A percentile compares a stretch with the other conserved stretches of the same genome.
These are phyloP conservation scores for Mermis nigrescens DNA, from an alignment of 2,888 invertebrate species.

Conservation along the genomic window DNA sequence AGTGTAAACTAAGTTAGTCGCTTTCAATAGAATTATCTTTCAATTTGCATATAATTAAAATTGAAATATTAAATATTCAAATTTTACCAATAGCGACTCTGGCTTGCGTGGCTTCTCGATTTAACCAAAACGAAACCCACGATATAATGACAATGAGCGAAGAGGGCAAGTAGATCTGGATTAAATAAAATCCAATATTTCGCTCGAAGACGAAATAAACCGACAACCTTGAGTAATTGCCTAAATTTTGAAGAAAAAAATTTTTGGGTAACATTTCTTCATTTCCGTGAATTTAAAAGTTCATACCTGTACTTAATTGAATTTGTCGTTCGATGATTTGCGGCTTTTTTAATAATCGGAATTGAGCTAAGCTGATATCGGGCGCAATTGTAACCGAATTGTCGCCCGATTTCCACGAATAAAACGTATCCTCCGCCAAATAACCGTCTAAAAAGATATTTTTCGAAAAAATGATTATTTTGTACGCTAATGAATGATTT, in stretches of 20 bases:
- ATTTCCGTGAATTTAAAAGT: background rate
- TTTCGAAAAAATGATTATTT: no score
- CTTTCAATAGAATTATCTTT: no score
- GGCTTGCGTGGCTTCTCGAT: conserved; percentile 33
- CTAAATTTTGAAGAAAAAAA: conserved; percentile 16
- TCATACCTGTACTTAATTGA: conserved; percentile 25
- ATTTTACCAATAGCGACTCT: conserved; percentile 30
- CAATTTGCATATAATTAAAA: no score
- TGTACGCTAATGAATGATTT: no score
- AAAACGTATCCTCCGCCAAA: conserved; percentile 31
- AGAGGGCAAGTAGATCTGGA: conserved; percentile 33
- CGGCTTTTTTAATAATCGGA: conserved; percentile 26
- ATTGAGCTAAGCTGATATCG: conserved; percentile 33
- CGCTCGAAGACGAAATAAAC: conserved; percentile 28
- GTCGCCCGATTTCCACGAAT: conserved; percentile 28
- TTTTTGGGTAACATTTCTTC: background rate
- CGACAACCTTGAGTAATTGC: conserved; percentile 33
- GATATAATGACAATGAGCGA: conserved; percentile 31
- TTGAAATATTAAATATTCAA: no score
- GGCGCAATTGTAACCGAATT: conserved; percentile 27
- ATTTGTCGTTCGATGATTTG: conserved; percentile 27
- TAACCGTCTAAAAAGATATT: conserved; percentile 23
- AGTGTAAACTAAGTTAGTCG: no score
- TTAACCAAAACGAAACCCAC: conserved; percentile 32
- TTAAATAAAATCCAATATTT: conserved; percentile 32